A percentile compares a stretch with the other conserved stretches of the same genome.
Conservation (phyloP, 2,888 invertebrate genomes). For the Cerceris rybyensis region DNA sequence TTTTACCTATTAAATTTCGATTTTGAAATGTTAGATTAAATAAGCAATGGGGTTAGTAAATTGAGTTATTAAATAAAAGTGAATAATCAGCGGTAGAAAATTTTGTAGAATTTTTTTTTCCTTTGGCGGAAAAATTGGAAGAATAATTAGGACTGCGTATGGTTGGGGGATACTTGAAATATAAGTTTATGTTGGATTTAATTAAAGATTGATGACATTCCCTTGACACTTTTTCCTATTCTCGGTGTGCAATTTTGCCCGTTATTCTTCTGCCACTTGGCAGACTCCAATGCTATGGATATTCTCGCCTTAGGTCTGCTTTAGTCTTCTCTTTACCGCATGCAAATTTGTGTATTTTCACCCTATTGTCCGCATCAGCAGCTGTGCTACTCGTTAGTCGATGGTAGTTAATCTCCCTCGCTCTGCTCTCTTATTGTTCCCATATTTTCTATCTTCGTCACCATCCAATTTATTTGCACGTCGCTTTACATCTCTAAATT, state of each 20-base stretch:
- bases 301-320: slow-evolving; percentile 2
- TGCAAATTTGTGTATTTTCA: slow-evolving; percentile 31
- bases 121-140: too few relatives aligned
- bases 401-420: slow-evolving; percentile 26
- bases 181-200: too few relatives aligned
- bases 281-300: neutral
- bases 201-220: too few relatives aligned
- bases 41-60: too few relatives aligned
- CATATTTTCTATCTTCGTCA: neutral
- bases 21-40: too few relatives aligned
- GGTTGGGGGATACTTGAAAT: too few relatives aligned
- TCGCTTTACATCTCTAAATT: neutral
- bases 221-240: too few relatives aligned
- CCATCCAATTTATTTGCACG: neutral
- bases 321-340: slow-evolving; percentile 1
- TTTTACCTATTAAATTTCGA: too few relatives aligned
- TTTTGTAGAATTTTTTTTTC: too few relatives aligned
- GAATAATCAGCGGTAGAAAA: too few relatives aligned
- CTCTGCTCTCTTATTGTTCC: neutral
- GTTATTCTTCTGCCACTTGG: slow-evolving; percentile 5
- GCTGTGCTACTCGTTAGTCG: slow-evolving; percentile 46
- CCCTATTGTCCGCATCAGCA: slow-evolving; percentile 43
- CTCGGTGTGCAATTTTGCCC: neutral
- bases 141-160: too few relatives aligned
- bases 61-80: too few relatives aligned